phyloP scores from a whole-genome alignment of 2,113 vertebrate species.

The Dicaeum eximium region DNA sequence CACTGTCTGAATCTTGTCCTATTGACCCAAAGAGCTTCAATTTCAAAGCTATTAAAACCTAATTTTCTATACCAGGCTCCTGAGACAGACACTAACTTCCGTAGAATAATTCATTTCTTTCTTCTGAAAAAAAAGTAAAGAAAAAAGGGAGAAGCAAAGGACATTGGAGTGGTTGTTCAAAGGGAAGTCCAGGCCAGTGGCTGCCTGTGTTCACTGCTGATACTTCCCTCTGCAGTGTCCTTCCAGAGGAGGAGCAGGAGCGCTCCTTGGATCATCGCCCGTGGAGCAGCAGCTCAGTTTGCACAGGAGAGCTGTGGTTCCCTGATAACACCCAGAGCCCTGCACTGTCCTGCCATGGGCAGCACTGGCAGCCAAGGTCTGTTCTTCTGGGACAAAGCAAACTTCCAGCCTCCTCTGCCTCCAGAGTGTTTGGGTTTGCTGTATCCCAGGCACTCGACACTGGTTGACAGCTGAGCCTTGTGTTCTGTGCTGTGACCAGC shows the following conservation, averaged over 20 bases:
- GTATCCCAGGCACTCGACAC: rapidly evolving
- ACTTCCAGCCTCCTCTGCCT: background rate
- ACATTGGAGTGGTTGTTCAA: background rate
- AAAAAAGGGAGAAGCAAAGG: background rate
- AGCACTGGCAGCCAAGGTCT: background rate
- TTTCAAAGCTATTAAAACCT: constrained; percentile 74
- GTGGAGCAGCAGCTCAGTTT: background rate
- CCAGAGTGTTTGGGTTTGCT: background rate
- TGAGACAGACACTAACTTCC: constrained; percentile 69
- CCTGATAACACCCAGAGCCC: background rate
- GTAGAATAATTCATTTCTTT: constrained; percentile 66
- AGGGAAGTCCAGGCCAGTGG: background rate
- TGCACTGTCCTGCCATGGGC: background rate
- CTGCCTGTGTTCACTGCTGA: background rate
- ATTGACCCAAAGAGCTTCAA: constrained; percentile 72
- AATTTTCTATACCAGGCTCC: constrained; percentile 67
- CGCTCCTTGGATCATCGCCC: background rate
- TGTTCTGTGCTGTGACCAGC: background rate
- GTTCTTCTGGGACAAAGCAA: background rate
- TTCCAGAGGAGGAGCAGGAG: background rate
- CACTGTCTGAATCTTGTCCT: constrained; percentile 56
- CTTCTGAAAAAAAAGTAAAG: background rate
- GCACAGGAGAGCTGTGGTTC: background rate
- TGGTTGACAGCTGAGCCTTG: rapidly evolving
- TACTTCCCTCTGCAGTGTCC: background rate